Percentiles rank a stretch among this genome's conserved stretches.
Conservation (phyloP, 2,888 invertebrate genomes). For the Callyntrura sp. region DNA sequence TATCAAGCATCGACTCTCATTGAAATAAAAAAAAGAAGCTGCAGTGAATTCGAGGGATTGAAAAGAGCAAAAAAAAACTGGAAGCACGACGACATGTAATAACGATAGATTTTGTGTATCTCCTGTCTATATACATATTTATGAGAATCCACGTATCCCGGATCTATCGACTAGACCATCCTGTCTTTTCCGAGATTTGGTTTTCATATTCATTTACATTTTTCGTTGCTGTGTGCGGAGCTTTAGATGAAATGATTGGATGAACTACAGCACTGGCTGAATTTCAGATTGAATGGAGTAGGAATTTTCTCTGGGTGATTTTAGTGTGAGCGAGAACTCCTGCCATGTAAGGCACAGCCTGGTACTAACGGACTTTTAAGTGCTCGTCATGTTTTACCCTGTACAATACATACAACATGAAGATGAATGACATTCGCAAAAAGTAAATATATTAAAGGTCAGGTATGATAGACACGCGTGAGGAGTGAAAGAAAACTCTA, state of each 20-base stretch:
- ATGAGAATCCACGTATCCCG: constrained; percentile 28
- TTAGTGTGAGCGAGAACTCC: background rate
- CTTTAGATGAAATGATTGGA: background rate
- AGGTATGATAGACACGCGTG: background rate
- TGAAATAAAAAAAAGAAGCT: background rate
- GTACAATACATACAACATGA: no score
- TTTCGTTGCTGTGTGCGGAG: background rate
- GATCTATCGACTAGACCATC: background rate
- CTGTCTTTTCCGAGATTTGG: background rate
- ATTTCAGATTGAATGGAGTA: background rate
- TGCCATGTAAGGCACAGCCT: background rate
- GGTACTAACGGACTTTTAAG: background rate
- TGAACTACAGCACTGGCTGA: background rate
- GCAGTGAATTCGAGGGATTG: background rate
- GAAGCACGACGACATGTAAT: background rate
- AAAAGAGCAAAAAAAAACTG: constrained; percentile 3
- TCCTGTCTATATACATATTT: constrained; percentile 45
- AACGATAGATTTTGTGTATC: background rate
- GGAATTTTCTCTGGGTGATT: background rate
- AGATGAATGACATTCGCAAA: background rate
- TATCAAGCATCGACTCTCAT: background rate
- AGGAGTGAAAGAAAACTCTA: no score
- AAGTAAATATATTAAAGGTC: background rate
- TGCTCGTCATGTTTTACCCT: no score
- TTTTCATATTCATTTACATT: constrained; percentile 51